Base-by-base conservation (phyloP, 2,797 vertebrate genomes). In the Apogon hyalosoma region DNA sequence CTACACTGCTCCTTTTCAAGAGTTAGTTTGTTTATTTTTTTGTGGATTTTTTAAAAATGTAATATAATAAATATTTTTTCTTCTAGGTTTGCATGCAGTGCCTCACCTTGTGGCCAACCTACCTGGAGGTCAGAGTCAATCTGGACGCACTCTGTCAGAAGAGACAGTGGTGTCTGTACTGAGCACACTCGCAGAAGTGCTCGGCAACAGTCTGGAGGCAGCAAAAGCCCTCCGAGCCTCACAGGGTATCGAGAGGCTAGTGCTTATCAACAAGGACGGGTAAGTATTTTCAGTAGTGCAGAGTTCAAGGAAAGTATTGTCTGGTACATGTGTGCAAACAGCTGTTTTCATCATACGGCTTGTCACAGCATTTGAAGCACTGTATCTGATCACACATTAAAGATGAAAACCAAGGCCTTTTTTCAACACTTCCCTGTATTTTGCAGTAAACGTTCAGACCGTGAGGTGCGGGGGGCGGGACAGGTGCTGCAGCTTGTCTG, bases 251-350 rank as follows among this genome's bases (percentile, higher is more conserved):
- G 98, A 99, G 89, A 96, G 97, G 61, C 90, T 99, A 78, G 97
- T 99, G 82, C 93, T 99, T 13, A 97, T 99, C 78, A 98, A 96
- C 88, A 99, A 99, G 70, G 95, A 97, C 18, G 94, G 96, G 98
- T 98, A 57, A 33, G 87, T 52, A 54, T 41, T 18, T 18, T 16
- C n/a, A 28, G 19, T 40, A 1, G 15, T 19, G 8, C 2, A 13
- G 13, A 2, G 31, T 33, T 33, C 31, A 16, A 18, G n/a, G 0
- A 40, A 57, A 33, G 87, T 52, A 54, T 41, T 18, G 16, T 16
- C 19, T 21, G 2, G 3, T 21, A 21, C 19, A 15, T 50, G 1
- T 53, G 14, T 62, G 53, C 43, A 3, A 58, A 46, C 13, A 51
- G 5, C 11, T 14, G 7, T 3, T 16, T 40, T 28, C 19, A 54